These are phyloP conservation scores for Beaufortia kweichowensis DNA, from an alignment of 2,113 vertebrate species.

Conservation along the genomic window DNA sequence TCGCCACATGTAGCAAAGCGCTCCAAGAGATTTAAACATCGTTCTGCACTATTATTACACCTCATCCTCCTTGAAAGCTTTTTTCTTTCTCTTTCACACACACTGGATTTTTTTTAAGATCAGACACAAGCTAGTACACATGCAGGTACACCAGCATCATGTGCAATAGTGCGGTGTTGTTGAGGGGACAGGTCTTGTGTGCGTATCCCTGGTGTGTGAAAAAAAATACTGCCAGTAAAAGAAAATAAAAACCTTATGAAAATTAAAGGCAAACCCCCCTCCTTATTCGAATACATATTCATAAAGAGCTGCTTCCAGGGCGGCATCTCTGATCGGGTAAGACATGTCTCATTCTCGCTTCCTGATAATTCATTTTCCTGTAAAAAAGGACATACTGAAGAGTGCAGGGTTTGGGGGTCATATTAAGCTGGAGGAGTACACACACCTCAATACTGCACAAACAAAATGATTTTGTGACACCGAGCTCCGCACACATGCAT, in stretches of 20 bases:
- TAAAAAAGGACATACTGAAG: constrained; percentile 20
- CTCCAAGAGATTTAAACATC: constrained; percentile 51
- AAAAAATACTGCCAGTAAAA: constrained; percentile 41
- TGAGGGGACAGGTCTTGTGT: constrained; percentile 12
- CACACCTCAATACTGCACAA: constrained; percentile 26
- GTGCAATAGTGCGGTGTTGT: not conserved
- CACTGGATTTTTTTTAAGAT: constrained; percentile 30
- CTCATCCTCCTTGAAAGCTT: constrained; percentile 40
- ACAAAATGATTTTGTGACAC: constrained; percentile 36
- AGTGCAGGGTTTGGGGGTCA: constrained; percentile 15
- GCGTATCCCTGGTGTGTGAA: constrained; percentile 1
- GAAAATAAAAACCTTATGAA: constrained; percentile 49
- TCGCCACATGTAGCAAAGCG: constrained; percentile 43
- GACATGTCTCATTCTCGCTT: constrained; percentile 44
- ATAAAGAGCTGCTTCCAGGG: constrained; percentile 49
- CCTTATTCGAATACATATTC: constrained; percentile 48
- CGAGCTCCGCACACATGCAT: constrained; percentile 10
- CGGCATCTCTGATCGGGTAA: constrained; percentile 18
- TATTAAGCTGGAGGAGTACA: constrained; percentile 31
- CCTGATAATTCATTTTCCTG: constrained; percentile 48
- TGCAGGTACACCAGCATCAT: constrained; percentile 22
- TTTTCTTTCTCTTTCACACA: constrained; percentile 31
- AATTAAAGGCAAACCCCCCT: constrained; percentile 36
- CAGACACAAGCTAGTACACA: constrained; percentile 38
- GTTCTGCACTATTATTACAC: constrained; percentile 52